phyloP scores from a whole-genome alignment of 2,888 invertebrate genomes.

The Trissolcus brochymenae region DNA sequence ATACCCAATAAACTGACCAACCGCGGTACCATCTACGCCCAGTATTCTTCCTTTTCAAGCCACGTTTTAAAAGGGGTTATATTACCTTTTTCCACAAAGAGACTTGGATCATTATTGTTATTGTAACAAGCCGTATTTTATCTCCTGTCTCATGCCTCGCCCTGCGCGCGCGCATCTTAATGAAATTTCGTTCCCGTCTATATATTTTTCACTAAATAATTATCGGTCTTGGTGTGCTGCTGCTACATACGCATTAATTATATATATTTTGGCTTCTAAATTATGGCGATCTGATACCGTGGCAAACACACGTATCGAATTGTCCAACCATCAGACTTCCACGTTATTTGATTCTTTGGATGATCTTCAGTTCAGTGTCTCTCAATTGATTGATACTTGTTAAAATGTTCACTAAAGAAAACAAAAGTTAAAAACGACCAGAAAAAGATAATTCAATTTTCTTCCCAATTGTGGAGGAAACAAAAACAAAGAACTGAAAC shows the following conservation, averaged over 20 bases:
- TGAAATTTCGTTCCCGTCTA: conserved; percentile 27
- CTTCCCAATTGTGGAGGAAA: too few species aligned
- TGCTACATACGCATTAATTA: conserved; percentile 25
- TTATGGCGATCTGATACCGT: conserved; percentile 30
- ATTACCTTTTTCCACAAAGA: conserved; percentile 41
- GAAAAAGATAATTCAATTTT: too few species aligned
- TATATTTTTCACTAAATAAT: conserved; percentile 42
- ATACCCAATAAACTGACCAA: conserved; percentile 63
- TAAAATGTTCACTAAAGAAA: too few species aligned
- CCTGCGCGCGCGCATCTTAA: conserved; percentile 10
- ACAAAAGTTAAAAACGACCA: too few species aligned
- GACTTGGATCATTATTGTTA: conserved; percentile 44
- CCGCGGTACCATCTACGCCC: conserved; percentile 38
- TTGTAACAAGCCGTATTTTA: conserved; percentile 38
- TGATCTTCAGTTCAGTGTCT: too few species aligned
- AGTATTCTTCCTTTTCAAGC: conserved; percentile 43
- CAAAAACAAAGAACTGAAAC: background rate
- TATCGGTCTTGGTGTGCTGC: conserved; percentile 9
- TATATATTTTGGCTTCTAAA: conserved; percentile 30
- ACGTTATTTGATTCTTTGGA: background rate
- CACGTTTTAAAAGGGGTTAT: conserved; percentile 33
- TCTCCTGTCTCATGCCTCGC: background rate
- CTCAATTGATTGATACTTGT: too few species aligned
- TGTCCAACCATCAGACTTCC: conserved; percentile 10
- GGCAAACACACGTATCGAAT: conserved; percentile 14